Evolutionary conservation across 2,888 invertebrate species (phyloP).

Genomic region (Gortyna flavago): DNA sequence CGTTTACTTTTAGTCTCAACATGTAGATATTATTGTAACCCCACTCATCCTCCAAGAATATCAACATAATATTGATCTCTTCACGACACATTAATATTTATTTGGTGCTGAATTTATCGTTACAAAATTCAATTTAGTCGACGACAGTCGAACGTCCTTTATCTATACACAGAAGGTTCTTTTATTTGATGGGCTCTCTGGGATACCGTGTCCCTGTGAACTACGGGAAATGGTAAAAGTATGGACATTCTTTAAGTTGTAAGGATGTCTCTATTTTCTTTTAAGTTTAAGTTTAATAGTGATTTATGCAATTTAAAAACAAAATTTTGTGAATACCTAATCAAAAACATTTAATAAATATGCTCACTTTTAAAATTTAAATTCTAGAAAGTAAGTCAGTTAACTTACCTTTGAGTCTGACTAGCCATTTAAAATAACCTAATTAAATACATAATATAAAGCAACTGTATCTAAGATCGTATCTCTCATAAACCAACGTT

Average conservation of each 20-base stretch:
- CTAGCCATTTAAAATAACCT: neutral
- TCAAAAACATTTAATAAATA: neutral
- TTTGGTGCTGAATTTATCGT: slow-evolving; percentile 82
- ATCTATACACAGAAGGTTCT: slow-evolving; percentile 89
- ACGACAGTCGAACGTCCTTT: slow-evolving; percentile 87
- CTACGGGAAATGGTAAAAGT: slow-evolving; percentile 74
- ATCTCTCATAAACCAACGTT: slow-evolving; percentile 84
- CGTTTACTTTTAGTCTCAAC: neutral
- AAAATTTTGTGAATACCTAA: neutral
- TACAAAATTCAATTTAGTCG: slow-evolving; percentile 88
- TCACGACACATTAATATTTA: slow-evolving; percentile 80
- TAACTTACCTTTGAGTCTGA: neutral
- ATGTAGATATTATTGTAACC: slow-evolving; percentile 17
- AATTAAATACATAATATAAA: slow-evolving; percentile 22
- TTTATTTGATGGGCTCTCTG: slow-evolving; percentile 88
- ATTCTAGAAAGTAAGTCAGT: neutral
- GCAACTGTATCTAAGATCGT: slow-evolving; percentile 68
- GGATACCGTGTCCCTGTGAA: slow-evolving; percentile 81
- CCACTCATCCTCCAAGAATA: slow-evolving; percentile 38
- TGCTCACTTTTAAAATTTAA: neutral
- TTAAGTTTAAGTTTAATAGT: no score
- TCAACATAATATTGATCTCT: slow-evolving; percentile 72
- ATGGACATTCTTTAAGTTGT: slow-evolving; percentile 67
- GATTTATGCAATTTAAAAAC: no score
- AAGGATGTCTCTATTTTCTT: slow-evolving; percentile 4